A percentile compares a stretch with the other conserved stretches of the same genome.
Evolutionary conservation across 2,113 vertebrate genomes (phyloP).

Genomic region (Oreocharis arfaki): DNA sequence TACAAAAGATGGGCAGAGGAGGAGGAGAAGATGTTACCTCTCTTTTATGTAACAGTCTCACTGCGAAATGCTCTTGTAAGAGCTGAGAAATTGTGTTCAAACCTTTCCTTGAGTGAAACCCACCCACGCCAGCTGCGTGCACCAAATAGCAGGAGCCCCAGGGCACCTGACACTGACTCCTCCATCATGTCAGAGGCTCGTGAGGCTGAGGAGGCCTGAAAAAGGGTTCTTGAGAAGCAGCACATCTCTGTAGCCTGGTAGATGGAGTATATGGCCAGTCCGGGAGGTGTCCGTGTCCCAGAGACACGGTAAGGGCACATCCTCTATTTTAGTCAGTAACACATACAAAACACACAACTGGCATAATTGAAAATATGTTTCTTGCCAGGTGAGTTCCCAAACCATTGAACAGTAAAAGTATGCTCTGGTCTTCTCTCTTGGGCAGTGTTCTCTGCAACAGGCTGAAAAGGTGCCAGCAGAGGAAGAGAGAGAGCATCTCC

Average conservation of each 20-base stretch:
- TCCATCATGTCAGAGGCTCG: accelerated
- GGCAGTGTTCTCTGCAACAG: neutral
- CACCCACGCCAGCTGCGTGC: neutral
- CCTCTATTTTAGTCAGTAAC: neutral
- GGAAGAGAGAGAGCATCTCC: neutral
- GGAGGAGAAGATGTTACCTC: neutral
- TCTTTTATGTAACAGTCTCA: neutral
- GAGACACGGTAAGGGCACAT: accelerated
- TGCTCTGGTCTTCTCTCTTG: neutral
- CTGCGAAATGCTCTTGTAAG: neutral
- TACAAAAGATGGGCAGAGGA: neutral
- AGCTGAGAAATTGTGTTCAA: neutral
- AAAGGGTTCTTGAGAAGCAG: neutral
- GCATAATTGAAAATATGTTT: neutral
- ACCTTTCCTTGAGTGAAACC: neutral
- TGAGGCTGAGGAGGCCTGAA: neutral
- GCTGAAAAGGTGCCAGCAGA: neutral
- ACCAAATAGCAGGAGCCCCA: neutral
- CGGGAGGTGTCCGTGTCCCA: neutral
- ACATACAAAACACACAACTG: neutral
- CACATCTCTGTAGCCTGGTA: neutral
- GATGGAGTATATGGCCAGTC: neutral
- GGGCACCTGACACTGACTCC: neutral
- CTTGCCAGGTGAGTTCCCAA: neutral
- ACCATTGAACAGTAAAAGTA: accelerated